Conservation (phyloP, 2,113 vertebrate genomes). For the Leptobrachium ailaonicum region DNA sequence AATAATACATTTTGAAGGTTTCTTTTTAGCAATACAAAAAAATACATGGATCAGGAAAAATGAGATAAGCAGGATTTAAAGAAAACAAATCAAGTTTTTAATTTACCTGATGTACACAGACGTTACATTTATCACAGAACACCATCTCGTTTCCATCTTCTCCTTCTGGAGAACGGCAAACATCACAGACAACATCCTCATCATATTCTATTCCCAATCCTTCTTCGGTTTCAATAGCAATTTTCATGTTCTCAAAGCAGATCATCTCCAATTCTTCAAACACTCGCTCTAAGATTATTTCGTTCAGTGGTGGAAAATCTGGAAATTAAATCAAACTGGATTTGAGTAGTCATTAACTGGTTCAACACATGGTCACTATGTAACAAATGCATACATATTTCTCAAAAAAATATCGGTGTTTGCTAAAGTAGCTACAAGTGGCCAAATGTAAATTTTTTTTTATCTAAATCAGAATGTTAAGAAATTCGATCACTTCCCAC, state of each 20-base stretch:
- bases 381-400: too few species aligned
- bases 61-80: too few species aligned
- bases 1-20: too few species aligned
- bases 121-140: slow-evolving; percentile 96
- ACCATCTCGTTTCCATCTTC: slow-evolving; percentile 98
- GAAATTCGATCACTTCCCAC: too few species aligned
- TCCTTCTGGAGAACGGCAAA: slow-evolving; percentile 92
- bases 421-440: too few species aligned
- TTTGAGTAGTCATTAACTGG: too few species aligned
- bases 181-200: slow-evolving; percentile 94
- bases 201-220: slow-evolving; percentile 96
- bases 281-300: slow-evolving; percentile 88
- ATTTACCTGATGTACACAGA: slow-evolving; percentile 94
- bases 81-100: background rate
- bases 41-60: too few species aligned
- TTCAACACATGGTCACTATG: too few species aligned
- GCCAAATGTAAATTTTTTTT: too few species aligned
- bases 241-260: slow-evolving; percentile 90
- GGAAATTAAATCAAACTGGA: slow-evolving; percentile 11
- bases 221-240: slow-evolving; percentile 91
- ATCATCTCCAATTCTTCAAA: slow-evolving; percentile 87
- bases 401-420: too few species aligned
- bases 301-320: slow-evolving; percentile 88
- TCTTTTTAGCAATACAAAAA: too few species aligned
- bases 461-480: too few species aligned